Percentiles rank a stretch among this genome's conserved stretches.
Evolutionary conservation across 1,140 invertebrate genomes (phyloP).

Genomic region (Manduca sexta): DNA sequence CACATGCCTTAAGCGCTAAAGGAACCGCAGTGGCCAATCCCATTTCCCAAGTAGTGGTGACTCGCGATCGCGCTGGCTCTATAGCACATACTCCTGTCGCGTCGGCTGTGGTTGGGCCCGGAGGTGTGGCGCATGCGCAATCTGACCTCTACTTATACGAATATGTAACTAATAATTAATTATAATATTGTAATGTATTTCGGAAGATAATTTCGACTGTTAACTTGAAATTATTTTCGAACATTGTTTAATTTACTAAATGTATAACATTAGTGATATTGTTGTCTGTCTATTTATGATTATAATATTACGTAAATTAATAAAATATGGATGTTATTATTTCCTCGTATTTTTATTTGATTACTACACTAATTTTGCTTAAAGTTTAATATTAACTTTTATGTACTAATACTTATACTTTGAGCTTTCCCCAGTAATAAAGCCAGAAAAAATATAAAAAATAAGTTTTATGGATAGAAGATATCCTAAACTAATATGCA

Average conservation of each 20-base stretch:
- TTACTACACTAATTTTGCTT: too few species aligned
- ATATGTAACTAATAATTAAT: constrained; percentile 20
- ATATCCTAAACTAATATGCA: too few species aligned
- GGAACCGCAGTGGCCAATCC: constrained; percentile 80
- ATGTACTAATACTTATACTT: too few species aligned
- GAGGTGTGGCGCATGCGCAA: constrained; percentile 80
- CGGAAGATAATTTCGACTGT: constrained; percentile 50
- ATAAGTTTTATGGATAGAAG: too few species aligned
- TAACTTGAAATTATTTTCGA: constrained; percentile 55
- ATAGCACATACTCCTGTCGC: constrained; percentile 78
- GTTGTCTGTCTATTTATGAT: background rate
- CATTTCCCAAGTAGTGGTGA: constrained; percentile 74
- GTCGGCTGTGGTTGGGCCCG: constrained; percentile 80
- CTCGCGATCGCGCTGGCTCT: constrained; percentile 64
- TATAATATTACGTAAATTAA: too few species aligned
- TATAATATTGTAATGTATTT: constrained; percentile 8
- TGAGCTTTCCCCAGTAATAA: too few species aligned
- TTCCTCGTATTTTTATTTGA: too few species aligned
- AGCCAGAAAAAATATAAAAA: too few species aligned
- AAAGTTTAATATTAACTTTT: too few species aligned
- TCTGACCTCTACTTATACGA: constrained; percentile 75
- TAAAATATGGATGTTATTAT: too few species aligned
- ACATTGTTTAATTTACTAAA: background rate
- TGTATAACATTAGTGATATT: background rate
- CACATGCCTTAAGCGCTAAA: constrained; percentile 75